Evolutionary conservation across 2,888 invertebrate genomes (phyloP).

Genomic region (Choristoneura rosaceana): DNA sequence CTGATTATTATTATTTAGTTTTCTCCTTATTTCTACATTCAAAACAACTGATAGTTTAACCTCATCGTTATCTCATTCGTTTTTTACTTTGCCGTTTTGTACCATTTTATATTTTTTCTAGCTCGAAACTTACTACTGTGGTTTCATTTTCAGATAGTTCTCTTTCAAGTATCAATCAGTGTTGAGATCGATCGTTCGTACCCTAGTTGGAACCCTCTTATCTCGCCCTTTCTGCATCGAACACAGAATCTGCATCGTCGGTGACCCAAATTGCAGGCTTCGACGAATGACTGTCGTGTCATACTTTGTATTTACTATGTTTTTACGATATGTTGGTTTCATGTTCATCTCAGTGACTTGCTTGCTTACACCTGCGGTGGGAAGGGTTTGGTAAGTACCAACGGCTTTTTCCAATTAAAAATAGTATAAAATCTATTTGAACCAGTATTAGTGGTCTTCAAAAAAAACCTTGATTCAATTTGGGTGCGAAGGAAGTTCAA

Average conservation of each 20-base stretch:
- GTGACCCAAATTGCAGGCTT: constrained; percentile 73
- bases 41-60: not conserved
- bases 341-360: no score
- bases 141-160: constrained; percentile 29
- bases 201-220: constrained; percentile 62
- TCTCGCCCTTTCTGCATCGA: constrained; percentile 69
- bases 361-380: no score
- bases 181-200: constrained; percentile 46
- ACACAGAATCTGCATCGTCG: constrained; percentile 63
- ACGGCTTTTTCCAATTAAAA: no score
- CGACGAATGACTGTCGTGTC: constrained; percentile 52
- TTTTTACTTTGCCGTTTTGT: not conserved
- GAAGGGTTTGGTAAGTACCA: no score
- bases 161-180: constrained; percentile 45
- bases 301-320: constrained; percentile 47
- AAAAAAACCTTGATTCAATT: no score
- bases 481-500: no score
- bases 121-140: not conserved
- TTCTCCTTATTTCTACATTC: not conserved
- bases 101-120: not conserved
- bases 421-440: no score
- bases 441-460: no score
- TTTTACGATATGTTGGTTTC: no score
- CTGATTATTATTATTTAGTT: not conserved
- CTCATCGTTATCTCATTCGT: not conserved